phyloP scores from a whole-genome alignment of 1,140 invertebrate genomes.

The Dendroctonus ponderosae region DNA sequence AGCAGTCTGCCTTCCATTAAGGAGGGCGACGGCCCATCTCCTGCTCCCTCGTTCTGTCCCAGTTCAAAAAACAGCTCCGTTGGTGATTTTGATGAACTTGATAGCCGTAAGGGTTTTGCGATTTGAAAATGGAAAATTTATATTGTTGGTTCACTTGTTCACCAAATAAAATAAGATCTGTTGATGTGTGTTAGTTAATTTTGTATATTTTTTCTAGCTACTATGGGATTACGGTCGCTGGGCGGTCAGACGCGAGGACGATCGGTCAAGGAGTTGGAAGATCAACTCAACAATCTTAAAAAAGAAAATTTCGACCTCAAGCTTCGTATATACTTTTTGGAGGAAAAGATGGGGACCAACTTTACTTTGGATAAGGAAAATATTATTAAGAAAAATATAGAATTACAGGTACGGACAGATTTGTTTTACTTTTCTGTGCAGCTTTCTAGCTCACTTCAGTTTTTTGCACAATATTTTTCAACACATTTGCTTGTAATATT shows the following conservation, averaged over 20 bases:
- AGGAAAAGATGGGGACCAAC: constrained; percentile 74
- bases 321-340: constrained; percentile 84
- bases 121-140: no score
- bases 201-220: constrained; percentile 34
- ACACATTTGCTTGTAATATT: not conserved
- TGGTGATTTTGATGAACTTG: constrained; percentile 26
- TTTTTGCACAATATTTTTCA: not conserved
- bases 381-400: constrained; percentile 71
- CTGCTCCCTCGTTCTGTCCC: constrained; percentile 21
- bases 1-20: constrained; percentile 4
- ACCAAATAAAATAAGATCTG: no score
- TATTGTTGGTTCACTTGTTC: no score
- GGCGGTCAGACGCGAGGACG: constrained; percentile 44
- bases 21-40: constrained; percentile 13
- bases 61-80: constrained; percentile 31
- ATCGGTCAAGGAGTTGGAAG: constrained; percentile 88
- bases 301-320: constrained; percentile 94
- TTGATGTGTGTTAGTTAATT: no score
- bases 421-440: no score
- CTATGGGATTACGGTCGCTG: constrained; percentile 39
- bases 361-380: constrained; percentile 60
- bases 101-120: constrained; percentile 11
- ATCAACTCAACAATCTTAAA: constrained; percentile 74
- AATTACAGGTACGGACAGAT: constrained; percentile 64
- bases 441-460: no score